Percentiles rank a stretch among this genome's conserved stretches.
Evolutionary conservation across 2,797 vertebrate genomes (phyloP).

Genomic region (Sebastiscus tertius): DNA sequence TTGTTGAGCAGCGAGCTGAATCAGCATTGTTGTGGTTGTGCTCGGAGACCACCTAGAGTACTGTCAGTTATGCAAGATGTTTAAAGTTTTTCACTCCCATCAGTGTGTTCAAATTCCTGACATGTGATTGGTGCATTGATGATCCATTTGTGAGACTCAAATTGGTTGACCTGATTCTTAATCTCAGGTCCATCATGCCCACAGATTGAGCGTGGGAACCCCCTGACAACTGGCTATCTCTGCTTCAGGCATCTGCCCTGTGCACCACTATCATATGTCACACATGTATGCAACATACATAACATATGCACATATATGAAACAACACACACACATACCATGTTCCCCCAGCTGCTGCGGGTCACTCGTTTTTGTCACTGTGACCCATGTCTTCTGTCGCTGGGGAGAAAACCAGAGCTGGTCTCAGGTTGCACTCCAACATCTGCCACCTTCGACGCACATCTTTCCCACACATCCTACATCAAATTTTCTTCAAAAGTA

Average conservation of each 20-base stretch:
- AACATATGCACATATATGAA: constrained; percentile 50
- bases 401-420: constrained; percentile 35
- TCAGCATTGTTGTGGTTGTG: constrained; percentile 29
- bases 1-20: constrained; percentile 14
- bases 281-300: constrained; percentile 36
- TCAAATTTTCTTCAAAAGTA: no score
- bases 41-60: background rate
- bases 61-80: background rate
- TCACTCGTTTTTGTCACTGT: constrained; percentile 60
- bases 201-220: constrained; percentile 58
- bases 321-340: constrained; percentile 37
- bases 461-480: background rate
- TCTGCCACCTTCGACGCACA: constrained; percentile 55
- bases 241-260: constrained; percentile 47
- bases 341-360: constrained; percentile 46
- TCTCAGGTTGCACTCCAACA: constrained; percentile 70
- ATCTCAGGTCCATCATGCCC: background rate
- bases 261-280: constrained; percentile 53
- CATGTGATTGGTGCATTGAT: background rate
- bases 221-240: constrained; percentile 62
- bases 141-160: background rate
- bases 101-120: background rate
- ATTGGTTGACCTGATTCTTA: constrained; percentile 13
- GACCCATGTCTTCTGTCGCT: constrained; percentile 41
- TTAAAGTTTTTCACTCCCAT: background rate